Percentiles rank a stretch among this genome's conserved stretches.
These are phyloP conservation scores for Oenanthe melanoleuca DNA, from an alignment of 2,113 vertebrate genomes.

Conservation along the genomic window DNA sequence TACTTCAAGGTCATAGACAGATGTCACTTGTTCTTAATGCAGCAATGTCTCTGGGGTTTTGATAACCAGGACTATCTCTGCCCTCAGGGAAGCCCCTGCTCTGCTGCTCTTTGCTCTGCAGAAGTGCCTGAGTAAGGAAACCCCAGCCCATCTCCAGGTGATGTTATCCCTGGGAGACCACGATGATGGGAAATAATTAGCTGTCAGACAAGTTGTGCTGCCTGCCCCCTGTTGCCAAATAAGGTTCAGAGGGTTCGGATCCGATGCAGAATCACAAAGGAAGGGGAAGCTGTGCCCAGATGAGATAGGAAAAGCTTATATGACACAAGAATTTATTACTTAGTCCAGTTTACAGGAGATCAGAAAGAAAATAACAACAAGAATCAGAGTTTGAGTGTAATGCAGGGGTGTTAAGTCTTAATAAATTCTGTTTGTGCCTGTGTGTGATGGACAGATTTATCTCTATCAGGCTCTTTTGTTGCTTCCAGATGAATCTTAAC, in stretches of 20 bases:
- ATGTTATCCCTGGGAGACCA: not conserved
- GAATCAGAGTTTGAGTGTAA: not conserved
- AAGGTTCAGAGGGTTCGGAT: not conserved
- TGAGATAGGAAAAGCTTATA: not conserved
- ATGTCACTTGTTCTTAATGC: not conserved
- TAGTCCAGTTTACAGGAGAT: not conserved
- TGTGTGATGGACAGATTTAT: conserved; percentile 15
- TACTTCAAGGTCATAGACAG: not conserved
- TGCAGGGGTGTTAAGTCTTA: not conserved
- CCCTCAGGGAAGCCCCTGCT: not conserved
- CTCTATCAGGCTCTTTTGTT: not conserved
- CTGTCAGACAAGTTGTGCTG: not conserved
- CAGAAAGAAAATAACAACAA: not conserved
- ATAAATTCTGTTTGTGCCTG: not conserved
- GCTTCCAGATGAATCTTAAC: conserved; percentile 11
- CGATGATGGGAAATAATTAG: not conserved
- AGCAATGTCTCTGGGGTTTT: not conserved
- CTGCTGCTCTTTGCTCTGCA: not conserved
- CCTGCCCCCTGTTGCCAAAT: not conserved
- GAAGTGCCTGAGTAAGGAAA: not conserved
- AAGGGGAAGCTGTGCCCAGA: not conserved
- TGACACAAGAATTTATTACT: not conserved
- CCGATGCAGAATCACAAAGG: not conserved
- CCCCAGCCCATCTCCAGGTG: not conserved
- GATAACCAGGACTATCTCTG: not conserved